phyloP scores from a whole-genome alignment of 2,797 vertebrate species.

The Apogon hyalosoma region DNA sequence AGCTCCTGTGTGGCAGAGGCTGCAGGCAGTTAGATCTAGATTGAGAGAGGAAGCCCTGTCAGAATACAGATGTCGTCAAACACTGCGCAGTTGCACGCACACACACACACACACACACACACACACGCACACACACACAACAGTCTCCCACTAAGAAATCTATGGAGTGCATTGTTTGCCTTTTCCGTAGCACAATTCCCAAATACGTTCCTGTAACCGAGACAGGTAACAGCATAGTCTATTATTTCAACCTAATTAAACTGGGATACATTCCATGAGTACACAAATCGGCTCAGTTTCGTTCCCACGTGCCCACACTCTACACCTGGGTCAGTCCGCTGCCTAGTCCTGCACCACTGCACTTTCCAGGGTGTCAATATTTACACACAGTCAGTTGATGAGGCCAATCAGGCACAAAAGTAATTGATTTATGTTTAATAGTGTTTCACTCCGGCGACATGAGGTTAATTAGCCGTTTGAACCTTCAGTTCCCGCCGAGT shows the following conservation, averaged over 20 bases:
- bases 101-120: constrained; percentile 10
- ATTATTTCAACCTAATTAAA: constrained; percentile 58
- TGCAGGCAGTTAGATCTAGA: constrained; percentile 82
- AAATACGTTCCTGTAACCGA: constrained; percentile 36
- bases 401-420: constrained; percentile 68
- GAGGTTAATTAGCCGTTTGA: constrained; percentile 80
- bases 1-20: constrained; percentile 81
- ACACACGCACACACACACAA: constrained; percentile 23
- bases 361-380: constrained; percentile 60
- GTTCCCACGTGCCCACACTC: constrained; percentile 9
- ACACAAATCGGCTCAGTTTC: constrained; percentile 15
- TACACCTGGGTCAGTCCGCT: constrained; percentile 32
- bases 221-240: constrained; percentile 29
- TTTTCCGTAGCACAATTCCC: constrained; percentile 41
- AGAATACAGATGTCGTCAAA: constrained; percentile 80
- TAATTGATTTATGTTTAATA: constrained; percentile 78
- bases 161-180: constrained; percentile 46
- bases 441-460: constrained; percentile 57
- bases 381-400: constrained; percentile 53
- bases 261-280: constrained; percentile 32
- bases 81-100: constrained; percentile 29
- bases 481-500: constrained; percentile 59
- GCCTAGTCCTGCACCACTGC: constrained; percentile 5
- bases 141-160: constrained; percentile 49
- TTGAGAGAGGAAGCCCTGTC: constrained; percentile 77